Evolutionary conservation across 2,888 invertebrate genomes (phyloP).

Genomic region (Anodontia alba): DNA sequence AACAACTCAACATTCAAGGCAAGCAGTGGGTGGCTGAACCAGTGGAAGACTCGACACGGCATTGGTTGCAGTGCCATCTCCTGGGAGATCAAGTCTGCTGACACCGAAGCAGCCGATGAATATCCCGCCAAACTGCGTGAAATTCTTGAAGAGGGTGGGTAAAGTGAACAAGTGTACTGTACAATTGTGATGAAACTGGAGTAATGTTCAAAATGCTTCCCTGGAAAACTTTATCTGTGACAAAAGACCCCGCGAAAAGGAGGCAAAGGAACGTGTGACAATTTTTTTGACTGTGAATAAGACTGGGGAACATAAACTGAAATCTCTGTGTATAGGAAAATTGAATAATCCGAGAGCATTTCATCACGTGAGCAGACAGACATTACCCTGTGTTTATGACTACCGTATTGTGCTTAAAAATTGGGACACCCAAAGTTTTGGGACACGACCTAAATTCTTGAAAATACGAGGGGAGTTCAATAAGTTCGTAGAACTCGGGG

Average conservation of each 20-base stretch:
- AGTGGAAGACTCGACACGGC: slow-evolving; percentile 6
- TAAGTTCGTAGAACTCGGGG: no score
- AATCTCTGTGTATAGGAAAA: slow-evolving; percentile 47
- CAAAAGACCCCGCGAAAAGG: no score
- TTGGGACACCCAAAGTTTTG: no score
- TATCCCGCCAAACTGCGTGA: not conserved
- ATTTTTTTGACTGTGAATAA: slow-evolving; percentile 39
- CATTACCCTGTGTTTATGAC: not conserved
- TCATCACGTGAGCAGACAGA: slow-evolving; percentile 32
- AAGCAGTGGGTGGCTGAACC: slow-evolving; percentile 9
- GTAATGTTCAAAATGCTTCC: no score
- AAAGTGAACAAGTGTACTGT: no score
- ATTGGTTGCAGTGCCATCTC: slow-evolving; percentile 4
- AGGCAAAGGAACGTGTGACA: slow-evolving; percentile 34
- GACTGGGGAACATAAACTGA: slow-evolving; percentile 42
- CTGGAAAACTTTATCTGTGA: no score
- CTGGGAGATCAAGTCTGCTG: slow-evolving; percentile 21
- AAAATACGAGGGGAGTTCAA: no score
- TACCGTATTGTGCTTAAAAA: no score
- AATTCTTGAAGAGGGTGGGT: slow-evolving; percentile 6
- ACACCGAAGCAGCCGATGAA: slow-evolving; percentile 1
- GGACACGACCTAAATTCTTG: no score
- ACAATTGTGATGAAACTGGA: slow-evolving; percentile 34
- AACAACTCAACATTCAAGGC: not conserved
- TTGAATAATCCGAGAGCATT: slow-evolving; percentile 27